phyloP scores from a whole-genome alignment of 2,113 vertebrate genomes.

The Proteles cristata region DNA sequence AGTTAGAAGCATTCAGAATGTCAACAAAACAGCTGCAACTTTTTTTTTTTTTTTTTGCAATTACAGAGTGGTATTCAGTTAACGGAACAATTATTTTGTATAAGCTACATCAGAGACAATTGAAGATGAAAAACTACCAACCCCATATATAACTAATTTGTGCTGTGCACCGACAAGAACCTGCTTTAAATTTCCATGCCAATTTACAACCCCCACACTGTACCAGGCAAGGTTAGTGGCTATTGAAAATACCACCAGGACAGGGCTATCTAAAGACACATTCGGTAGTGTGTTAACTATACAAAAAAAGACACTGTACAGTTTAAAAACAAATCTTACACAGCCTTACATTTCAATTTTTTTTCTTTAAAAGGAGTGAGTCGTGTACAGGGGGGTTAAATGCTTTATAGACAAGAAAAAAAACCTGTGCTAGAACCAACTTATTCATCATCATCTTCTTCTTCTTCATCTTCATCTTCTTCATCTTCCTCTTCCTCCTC shows the following conservation, averaged over 20 bases:
- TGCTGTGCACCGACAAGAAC: conserved; percentile 93
- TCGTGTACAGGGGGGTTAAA: conserved; percentile 96
- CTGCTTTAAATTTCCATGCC: conserved; percentile 89
- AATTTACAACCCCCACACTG: conserved; percentile 81
- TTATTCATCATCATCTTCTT: conserved; percentile 95
- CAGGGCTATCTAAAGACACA: conserved; percentile 93
- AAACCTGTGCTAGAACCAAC: conserved; percentile 88
- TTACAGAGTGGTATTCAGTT: too few species aligned
- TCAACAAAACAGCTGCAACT: too few species aligned
- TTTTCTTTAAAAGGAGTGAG: conserved; percentile 95
- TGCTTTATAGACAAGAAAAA: conserved; percentile 96
- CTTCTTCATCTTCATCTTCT: conserved; percentile 94
- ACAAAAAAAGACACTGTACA: conserved; percentile 92
- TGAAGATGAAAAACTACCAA: conserved; percentile 90
- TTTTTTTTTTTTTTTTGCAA: too few species aligned
- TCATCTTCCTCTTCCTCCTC: conserved; percentile 94
- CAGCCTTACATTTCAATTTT: conserved; percentile 87
- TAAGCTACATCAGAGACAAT: too few species aligned
- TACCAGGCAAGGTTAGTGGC: conserved; percentile 94
- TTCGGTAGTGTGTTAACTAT: conserved; percentile 94
- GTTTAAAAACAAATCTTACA: conserved; percentile 95
- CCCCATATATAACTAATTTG: conserved; percentile 91
- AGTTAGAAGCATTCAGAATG: too few species aligned
- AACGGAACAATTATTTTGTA: too few species aligned
- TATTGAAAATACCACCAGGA: conserved; percentile 94